Conservation (phyloP, 2,888 invertebrate species). For the Globia sparganii region DNA sequence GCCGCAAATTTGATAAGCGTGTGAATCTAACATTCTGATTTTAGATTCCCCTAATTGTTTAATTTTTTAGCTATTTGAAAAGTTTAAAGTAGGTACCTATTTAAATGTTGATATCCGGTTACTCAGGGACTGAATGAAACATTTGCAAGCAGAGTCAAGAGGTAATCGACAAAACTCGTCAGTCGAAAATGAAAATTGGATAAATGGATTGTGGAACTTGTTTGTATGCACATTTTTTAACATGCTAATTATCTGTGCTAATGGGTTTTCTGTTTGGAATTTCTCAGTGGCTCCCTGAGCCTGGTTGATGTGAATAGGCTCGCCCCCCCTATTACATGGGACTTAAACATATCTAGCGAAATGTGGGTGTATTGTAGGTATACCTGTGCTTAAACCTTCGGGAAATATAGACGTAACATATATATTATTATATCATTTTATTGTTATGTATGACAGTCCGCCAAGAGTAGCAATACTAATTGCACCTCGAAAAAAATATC, state of each 20-base stretch:
- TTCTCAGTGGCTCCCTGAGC: not conserved
- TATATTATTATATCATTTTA: not conserved
- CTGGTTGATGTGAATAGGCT: not conserved
- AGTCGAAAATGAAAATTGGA: not conserved
- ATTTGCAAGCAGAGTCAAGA: not conserved
- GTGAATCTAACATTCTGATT: constrained; percentile 43
- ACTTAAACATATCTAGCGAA: not conserved
- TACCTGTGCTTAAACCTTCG: not conserved
- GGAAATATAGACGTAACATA: not conserved
- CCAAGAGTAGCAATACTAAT: not conserved
- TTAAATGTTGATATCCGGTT: not conserved
- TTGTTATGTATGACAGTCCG: not conserved
- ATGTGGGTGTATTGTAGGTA: not conserved
- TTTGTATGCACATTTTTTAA: not conserved
- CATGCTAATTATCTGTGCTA: not conserved
- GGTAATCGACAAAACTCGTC: not conserved
- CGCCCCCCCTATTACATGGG: not conserved
- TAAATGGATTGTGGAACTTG: not conserved
- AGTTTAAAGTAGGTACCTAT: not conserved
- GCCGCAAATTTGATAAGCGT: constrained; percentile 56
- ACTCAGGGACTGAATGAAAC: not conserved
- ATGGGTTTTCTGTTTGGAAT: not conserved
- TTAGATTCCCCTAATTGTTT: constrained; percentile 35
- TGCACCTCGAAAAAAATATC: not conserved
- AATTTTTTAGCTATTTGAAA: constrained; percentile 8